Conservation (phyloP, 2,113 vertebrate species). For the Sinocyclocheilus anophthalmus region DNA sequence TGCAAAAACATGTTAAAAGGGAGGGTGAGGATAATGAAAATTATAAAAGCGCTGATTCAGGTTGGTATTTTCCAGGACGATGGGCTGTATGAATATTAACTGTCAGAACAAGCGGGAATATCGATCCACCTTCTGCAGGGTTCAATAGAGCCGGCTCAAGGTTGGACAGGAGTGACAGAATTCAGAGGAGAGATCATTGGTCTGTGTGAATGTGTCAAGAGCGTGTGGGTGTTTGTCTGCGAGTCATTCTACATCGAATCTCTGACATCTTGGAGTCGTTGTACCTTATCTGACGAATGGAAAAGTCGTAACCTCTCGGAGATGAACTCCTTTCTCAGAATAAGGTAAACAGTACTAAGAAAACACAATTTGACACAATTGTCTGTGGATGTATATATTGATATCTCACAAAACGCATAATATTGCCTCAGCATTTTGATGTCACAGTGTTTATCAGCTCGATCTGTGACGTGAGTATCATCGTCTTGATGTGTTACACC, state of each 20-base stretch:
- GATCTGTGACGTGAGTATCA: no score
- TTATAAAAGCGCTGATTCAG: conserved; percentile 12
- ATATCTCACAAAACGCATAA: neutral
- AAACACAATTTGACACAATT: neutral
- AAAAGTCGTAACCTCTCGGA: conserved; percentile 11
- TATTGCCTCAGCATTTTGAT: neutral
- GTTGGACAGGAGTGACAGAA: conserved; percentile 44
- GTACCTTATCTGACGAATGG: conserved; percentile 21
- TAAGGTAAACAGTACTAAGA: neutral
- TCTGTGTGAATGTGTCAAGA: conserved; percentile 11
- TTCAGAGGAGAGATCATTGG: conserved; percentile 1
- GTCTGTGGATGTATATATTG: neutral
- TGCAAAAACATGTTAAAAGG: conserved; percentile 17
- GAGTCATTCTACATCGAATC: conserved; percentile 15
- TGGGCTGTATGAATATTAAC: conserved; percentile 40
- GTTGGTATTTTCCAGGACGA: conserved; percentile 33
- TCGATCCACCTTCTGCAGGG: conserved; percentile 32
- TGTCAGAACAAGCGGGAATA: conserved; percentile 32
- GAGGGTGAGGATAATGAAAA: conserved; percentile 1
- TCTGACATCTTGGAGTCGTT: conserved; percentile 14
- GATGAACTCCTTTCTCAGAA: neutral
- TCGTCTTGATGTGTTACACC: neutral
- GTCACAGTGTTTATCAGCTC: neutral
- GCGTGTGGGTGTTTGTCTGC: conserved; percentile 13
- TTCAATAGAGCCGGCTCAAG: conserved; percentile 42